A percentile compares a stretch with the other conserved stretches of the same genome.
Conservation (phyloP, 92 coral and sea anemone genomes). For the Ricordea florida region DNA sequence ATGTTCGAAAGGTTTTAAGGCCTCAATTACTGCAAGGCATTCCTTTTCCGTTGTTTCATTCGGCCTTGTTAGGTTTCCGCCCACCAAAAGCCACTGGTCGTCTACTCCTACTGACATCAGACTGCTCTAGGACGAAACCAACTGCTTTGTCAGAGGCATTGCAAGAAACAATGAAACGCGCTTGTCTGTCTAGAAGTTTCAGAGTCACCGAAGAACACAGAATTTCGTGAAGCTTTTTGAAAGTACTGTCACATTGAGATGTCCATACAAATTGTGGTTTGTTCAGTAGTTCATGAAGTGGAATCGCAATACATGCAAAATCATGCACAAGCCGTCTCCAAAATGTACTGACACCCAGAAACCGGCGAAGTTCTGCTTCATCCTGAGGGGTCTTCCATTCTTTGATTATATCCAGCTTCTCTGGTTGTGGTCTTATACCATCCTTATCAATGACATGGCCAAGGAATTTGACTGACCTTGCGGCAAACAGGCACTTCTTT, state of each 20-base stretch:
- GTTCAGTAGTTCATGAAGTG: constrained; percentile 49
- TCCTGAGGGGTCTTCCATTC: constrained; percentile 38
- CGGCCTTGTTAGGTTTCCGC: constrained; percentile 26
- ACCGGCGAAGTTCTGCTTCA: constrained; percentile 53
- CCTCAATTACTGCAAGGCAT: constrained; percentile 50
- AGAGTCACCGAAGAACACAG: constrained; percentile 50
- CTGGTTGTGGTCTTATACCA: constrained; percentile 51
- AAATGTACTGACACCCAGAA: constrained; percentile 55
- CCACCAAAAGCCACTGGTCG: constrained; percentile 46
- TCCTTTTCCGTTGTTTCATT: constrained; percentile 62
- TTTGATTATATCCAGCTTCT: constrained; percentile 54
- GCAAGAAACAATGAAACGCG: constrained; percentile 50
- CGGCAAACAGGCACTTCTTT: constrained; percentile 62
- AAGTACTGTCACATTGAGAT: constrained; percentile 45
- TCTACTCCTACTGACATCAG: constrained; percentile 21
- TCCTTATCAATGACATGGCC: constrained; percentile 55
- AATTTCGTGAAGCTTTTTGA: constrained; percentile 21
- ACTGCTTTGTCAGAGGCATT: constrained; percentile 54
- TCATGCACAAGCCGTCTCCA: constrained; percentile 59
- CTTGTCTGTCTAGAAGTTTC: constrained; percentile 35
- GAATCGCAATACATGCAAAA: constrained; percentile 50
- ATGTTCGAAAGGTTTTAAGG: constrained; percentile 51
- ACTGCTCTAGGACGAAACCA: constrained; percentile 47
- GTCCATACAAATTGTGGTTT: constrained; percentile 54
- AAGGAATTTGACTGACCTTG: constrained; percentile 25